Evolutionary conservation across 2,888 invertebrate species (phyloP), one percentile per base, ranked within the genome.

Genomic region (Sussaba pulchella): DNA sequence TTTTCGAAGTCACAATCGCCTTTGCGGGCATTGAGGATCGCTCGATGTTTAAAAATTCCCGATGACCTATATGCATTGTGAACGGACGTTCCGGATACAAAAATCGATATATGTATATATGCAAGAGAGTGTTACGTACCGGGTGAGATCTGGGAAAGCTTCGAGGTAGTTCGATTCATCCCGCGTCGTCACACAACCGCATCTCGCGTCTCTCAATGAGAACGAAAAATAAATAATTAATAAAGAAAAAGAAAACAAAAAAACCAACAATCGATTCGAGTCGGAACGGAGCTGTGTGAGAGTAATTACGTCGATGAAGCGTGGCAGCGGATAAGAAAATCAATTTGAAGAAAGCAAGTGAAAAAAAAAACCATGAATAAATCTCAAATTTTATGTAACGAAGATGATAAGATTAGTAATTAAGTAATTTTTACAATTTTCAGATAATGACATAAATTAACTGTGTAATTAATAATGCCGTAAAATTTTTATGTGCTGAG

Each of bases 341-440:
- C 21, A 5, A 24, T 24, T 52, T 63, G 63, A 63, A 47, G 43
- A 69, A 70, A 26, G 21, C 41, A 69, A 43, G 41, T 10, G n/a
- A 81, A 41, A 77, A 75, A 79, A 47, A 75, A 77, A 76, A 73
- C 57, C 63, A 75, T 64, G 52, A 76, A 81, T 66, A 54, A 78
- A 73, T 66, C 78, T 76, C 75, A 64, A 63, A 75, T 19, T 72
- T 57, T 71, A 61, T 47, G 70, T 70, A 19, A 52, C 45, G 61
- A 50, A 39, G 72, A 61, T 47, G 64, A 78, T 83, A 71, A 81
- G 78, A 81, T 82, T 75, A 82, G 66, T 41, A 80, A 14, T 14
- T 86, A 86, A 87, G 85, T 86, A 84, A 88, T 89, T 89, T 89
- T 87, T 89, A 89, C 89, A 77, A 88, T 88, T 89, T 88, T 88